These are phyloP conservation scores for Ptychoptera contaminata DNA, from an alignment of 2,888 invertebrate species.

Conservation along the genomic window DNA sequence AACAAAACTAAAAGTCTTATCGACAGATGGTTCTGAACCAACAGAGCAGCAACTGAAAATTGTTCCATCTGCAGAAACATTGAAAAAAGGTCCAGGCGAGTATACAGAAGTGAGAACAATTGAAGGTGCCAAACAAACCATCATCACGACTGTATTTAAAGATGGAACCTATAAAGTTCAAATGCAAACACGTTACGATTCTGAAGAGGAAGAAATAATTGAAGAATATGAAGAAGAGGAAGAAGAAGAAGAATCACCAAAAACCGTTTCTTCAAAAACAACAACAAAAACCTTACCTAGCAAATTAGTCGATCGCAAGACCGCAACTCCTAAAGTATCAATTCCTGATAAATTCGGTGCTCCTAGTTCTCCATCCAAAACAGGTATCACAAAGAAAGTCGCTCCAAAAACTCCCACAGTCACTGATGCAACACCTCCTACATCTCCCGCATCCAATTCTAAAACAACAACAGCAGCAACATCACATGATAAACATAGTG, in stretches of 20 bases:
- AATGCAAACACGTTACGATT: slow-evolving; percentile 27
- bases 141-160: slow-evolving; percentile 24
- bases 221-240: slow-evolving; percentile 1
- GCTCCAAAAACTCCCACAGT: slow-evolving; percentile 9
- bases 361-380: slow-evolving; percentile 10
- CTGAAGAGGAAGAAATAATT: slow-evolving; percentile 18
- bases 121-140: slow-evolving; percentile 15
- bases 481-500: background rate
- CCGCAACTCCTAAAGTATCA: slow-evolving; percentile 10
- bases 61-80: too few species aligned
- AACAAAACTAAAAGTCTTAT: too few species aligned
- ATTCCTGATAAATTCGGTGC: too few species aligned
- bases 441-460: background rate
- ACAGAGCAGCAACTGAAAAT: too few species aligned
- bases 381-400: slow-evolving; percentile 25
- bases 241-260: slow-evolving; percentile 5
- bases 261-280: slow-evolving; percentile 8
- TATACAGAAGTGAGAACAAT: too few species aligned
- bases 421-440: slow-evolving; percentile 6
- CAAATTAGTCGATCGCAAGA: slow-evolving; percentile 11
- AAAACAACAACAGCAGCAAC: background rate
- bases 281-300: slow-evolving; percentile 10
- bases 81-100: too few species aligned
- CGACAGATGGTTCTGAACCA: too few species aligned
- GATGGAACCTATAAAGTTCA: slow-evolving; percentile 24